Conservation (phyloP, 1,140 invertebrate genomes). For the Zaprionus kolodkinae region DNA sequence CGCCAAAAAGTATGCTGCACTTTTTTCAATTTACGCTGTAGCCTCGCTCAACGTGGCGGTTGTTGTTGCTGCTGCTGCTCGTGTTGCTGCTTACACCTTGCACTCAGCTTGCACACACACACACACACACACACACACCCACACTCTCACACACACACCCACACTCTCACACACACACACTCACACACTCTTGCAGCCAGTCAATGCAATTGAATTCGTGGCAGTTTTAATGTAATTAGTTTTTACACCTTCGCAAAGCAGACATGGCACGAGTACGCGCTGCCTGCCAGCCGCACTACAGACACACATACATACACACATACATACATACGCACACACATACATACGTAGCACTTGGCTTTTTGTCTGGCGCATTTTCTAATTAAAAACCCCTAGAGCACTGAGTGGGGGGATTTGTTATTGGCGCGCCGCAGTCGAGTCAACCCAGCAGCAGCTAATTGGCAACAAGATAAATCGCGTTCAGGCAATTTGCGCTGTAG, state of each 20-base stretch:
- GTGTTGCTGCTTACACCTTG: conserved; percentile 30
- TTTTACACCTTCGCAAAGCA: conserved; percentile 76
- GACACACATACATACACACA: too few relatives aligned
- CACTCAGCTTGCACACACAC: conserved; percentile 36
- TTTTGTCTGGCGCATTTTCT: conserved; percentile 50
- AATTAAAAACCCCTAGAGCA: conserved; percentile 28
- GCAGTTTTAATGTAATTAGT: conserved; percentile 82
- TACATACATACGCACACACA: too few relatives aligned
- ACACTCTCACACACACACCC: not conserved
- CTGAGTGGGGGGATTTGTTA: not conserved
- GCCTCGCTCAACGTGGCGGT: conserved; percentile 8
- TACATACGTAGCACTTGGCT: not conserved
- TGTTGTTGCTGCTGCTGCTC: conserved; percentile 27
- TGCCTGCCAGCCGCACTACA: too few relatives aligned
- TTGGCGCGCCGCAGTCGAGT: conserved; percentile 10
- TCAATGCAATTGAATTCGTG: conserved; percentile 80
- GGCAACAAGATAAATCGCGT: conserved; percentile 80
- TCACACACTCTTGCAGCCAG: conserved; percentile 12
- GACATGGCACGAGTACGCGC: conserved; percentile 1
- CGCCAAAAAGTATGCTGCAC: conserved; percentile 62
- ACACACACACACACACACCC: conserved; percentile 29
- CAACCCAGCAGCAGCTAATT: too few relatives aligned
- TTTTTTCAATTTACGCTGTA: conserved; percentile 40
- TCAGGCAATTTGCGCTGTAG: conserved; percentile 65
- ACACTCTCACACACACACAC: conserved; percentile 11